Evolutionary conservation across 2,113 vertebrate genomes (phyloP).

Genomic region (Eublepharis macularius): DNA sequence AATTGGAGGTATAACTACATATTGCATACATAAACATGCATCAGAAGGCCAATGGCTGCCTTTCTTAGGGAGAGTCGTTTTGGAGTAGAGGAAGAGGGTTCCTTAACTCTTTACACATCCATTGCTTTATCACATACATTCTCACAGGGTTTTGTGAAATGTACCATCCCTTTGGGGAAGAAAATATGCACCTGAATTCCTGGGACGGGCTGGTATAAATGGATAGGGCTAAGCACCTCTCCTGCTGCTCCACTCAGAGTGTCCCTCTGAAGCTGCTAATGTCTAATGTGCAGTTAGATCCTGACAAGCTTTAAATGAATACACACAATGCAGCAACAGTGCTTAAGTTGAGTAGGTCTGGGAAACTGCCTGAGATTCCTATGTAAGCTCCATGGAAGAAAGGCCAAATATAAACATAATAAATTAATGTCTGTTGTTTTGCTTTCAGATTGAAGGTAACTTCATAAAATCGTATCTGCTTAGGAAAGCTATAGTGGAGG

Average conservation of each 20-base stretch:
- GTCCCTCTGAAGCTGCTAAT: too few relatives aligned
- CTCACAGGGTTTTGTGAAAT: too few relatives aligned
- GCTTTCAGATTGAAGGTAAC: not conserved
- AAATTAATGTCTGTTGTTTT: not conserved
- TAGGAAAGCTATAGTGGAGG: not conserved
- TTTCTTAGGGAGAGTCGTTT: not conserved
- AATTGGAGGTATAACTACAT: not conserved
- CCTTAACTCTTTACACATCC: too few relatives aligned
- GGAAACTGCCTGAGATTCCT: not conserved
- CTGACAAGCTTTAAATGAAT: too few relatives aligned
- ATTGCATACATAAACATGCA: not conserved
- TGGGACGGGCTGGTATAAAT: too few relatives aligned
- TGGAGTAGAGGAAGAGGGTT: too few relatives aligned
- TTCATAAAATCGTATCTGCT: not conserved
- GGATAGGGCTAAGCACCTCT: too few relatives aligned
- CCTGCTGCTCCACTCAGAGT: too few relatives aligned
- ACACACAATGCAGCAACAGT: not conserved
- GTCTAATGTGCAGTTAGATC: too few relatives aligned
- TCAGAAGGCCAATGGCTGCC: not conserved
- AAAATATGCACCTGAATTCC: too few relatives aligned
- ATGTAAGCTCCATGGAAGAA: not conserved
- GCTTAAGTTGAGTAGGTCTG: not conserved
- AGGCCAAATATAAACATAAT: not conserved
- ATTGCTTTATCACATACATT: too few relatives aligned
- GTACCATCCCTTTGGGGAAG: too few relatives aligned